Evolutionary conservation across 2,113 vertebrate species (phyloP).

Genomic region (Cichladusa arquata): DNA sequence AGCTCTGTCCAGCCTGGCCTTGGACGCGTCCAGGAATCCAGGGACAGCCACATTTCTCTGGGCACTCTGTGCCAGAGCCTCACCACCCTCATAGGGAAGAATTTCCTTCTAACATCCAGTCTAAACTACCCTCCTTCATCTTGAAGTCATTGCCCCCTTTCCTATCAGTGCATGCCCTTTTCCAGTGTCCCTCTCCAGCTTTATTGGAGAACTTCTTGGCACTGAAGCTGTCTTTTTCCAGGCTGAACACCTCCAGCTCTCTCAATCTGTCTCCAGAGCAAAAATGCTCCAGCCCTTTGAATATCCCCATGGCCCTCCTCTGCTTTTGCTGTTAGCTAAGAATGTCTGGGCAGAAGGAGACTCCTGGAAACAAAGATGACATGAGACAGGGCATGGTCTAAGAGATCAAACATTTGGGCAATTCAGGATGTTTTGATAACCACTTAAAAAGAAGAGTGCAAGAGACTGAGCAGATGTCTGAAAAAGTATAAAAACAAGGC

Average conservation of each 20-base stretch:
- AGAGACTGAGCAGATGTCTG: background rate
- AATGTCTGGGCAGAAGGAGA: background rate
- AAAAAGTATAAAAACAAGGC: background rate
- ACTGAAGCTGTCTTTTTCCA: background rate
- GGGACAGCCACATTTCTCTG: background rate
- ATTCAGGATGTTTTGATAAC: background rate
- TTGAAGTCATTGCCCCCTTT: background rate
- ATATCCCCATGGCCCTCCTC: fast-evolving
- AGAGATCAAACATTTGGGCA: background rate
- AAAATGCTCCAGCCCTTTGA: background rate
- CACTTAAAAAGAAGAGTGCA: background rate
- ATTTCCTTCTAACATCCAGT: background rate
- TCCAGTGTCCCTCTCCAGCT: background rate
- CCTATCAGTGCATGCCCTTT: background rate
- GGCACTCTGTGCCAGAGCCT: background rate
- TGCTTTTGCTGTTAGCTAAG: background rate
- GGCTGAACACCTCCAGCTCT: background rate
- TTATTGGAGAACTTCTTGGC: background rate
- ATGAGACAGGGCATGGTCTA: background rate
- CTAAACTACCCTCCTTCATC: background rate
- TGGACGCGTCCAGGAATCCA: background rate
- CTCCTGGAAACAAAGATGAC: background rate
- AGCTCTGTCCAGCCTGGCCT: fast-evolving
- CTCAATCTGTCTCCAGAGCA: background rate
- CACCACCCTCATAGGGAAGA: fast-evolving